phyloP scores from a whole-genome alignment of 1,140 invertebrate genomes.

The Ladona fulva region DNA sequence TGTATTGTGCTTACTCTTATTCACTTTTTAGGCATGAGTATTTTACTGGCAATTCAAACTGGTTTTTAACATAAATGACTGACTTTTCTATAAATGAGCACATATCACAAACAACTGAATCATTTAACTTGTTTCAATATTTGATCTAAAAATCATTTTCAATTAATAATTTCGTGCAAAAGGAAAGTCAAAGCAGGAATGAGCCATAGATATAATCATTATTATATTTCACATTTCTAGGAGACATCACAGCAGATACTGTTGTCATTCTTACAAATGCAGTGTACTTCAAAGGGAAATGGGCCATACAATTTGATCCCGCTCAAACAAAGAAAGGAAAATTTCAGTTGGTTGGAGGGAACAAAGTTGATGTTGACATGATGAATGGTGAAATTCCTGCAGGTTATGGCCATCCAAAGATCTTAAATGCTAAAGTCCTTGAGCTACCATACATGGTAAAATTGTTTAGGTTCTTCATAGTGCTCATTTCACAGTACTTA shows the following conservation, averaged over 20 bases:
- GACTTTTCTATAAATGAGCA: too few species aligned
- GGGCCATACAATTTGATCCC: conserved; percentile 24
- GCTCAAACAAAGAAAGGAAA: conserved; percentile 19
- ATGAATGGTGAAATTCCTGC: conserved; percentile 37
- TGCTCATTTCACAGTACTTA: too few species aligned
- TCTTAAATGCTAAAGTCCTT: conserved; percentile 26
- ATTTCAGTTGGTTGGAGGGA: conserved; percentile 16
- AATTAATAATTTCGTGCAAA: not conserved
- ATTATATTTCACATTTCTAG: not conserved
- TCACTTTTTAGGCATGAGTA: too few species aligned
- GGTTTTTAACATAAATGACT: too few species aligned
- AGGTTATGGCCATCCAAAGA: conserved; percentile 25
- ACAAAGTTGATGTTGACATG: conserved; percentile 37
- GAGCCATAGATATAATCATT: not conserved
- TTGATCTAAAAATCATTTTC: not conserved
- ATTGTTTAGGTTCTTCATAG: not conserved
- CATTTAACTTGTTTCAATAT: too few species aligned
- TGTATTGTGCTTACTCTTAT: too few species aligned
- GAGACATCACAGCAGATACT: conserved; percentile 25
- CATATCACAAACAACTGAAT: too few species aligned
- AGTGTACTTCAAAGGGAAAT: conserved; percentile 42
- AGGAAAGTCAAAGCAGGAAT: not conserved
- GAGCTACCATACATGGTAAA: conserved; percentile 31
- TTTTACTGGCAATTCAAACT: too few species aligned
- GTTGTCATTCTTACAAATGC: conserved; percentile 38